phyloP scores from a whole-genome alignment of 2,797 vertebrate genomes.

The Thunnus albacares region DNA sequence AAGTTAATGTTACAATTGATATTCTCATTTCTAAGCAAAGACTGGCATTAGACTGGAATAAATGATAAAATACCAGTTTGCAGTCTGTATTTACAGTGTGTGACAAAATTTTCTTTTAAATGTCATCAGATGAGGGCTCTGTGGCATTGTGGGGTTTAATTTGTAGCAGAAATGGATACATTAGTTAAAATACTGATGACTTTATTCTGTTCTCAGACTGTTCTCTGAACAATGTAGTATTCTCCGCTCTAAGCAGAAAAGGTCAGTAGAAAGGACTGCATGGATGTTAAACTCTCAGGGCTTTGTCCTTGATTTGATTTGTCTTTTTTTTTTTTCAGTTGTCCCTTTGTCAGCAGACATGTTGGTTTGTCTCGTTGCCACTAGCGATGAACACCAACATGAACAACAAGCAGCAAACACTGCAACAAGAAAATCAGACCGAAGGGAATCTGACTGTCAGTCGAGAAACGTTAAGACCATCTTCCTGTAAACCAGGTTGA shows the following conservation, averaged over 20 bases:
- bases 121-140: neutral
- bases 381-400: slow-evolving; percentile 11
- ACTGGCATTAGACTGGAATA: neutral
- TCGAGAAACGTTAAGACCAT: slow-evolving; percentile 38
- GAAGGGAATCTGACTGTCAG: slow-evolving; percentile 42
- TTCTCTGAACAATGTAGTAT: neutral
- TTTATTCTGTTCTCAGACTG: neutral
- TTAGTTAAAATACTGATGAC: neutral
- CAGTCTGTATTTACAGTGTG: too few species aligned
- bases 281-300: neutral
- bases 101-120: neutral
- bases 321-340: neutral
- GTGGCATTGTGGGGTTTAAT: neutral
- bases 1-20: too few species aligned
- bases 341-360: slow-evolving; percentile 22
- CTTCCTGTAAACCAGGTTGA: slow-evolving; percentile 31
- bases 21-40: neutral
- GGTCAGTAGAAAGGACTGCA: neutral
- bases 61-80: neutral
- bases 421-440: slow-evolving; percentile 19
- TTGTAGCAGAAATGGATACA: neutral
- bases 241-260: neutral
- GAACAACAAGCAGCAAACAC: slow-evolving; percentile 26
- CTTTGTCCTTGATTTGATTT: neutral
- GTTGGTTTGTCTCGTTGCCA: neutral